phyloP scores from a whole-genome alignment of 1,140 invertebrate genomes.

The Ericerus pela region DNA sequence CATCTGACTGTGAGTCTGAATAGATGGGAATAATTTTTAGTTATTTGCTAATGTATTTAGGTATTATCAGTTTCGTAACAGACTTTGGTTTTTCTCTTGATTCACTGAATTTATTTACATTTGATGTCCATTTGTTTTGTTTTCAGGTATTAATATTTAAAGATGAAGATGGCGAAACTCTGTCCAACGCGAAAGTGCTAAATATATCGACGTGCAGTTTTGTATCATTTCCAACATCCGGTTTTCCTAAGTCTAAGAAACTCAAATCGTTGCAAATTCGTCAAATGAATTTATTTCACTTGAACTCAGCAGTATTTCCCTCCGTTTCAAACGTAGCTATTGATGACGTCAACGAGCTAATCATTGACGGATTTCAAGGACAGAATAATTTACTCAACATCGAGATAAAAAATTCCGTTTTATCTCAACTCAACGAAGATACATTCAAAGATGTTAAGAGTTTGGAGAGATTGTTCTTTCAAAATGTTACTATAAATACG shows the following conservation, averaged over 20 bases:
- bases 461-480: background rate
- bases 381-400: background rate
- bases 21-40: no score
- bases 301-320: conserved; percentile 14
- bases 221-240: background rate
- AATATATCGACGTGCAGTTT: background rate
- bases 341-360: conserved; percentile 13
- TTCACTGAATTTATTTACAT: no score
- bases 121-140: no score
- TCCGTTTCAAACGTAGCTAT: background rate
- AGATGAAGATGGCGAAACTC: background rate
- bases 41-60: no score
- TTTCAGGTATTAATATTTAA: background rate
- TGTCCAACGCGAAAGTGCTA: background rate
- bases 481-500: background rate
- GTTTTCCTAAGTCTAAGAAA: conserved; percentile 2
- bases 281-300: conserved; percentile 14
- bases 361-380: conserved; percentile 11
- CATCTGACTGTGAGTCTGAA: no score
- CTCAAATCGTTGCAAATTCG: background rate
- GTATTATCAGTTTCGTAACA: no score
- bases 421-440: background rate
- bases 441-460: background rate
- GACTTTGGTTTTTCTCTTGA: no score
- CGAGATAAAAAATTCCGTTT: background rate